Conservation (phyloP, 2,797 vertebrate species). For the Lithobates sylvaticus region DNA sequence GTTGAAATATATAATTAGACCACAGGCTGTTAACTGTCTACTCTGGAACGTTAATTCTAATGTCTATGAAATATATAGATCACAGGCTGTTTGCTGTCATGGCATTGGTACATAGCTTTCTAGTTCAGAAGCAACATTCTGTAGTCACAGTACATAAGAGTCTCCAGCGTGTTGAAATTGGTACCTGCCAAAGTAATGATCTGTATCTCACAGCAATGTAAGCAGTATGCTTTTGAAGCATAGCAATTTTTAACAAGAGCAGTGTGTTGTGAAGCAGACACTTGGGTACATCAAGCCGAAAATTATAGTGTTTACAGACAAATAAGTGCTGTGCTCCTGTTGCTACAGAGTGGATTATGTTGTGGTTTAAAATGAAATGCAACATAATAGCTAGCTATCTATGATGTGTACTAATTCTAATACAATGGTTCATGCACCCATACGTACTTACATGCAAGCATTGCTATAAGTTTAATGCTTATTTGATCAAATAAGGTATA, state of each 20-base stretch:
- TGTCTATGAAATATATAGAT: too few relatives aligned
- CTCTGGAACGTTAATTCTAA: too few relatives aligned
- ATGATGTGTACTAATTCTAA: background rate
- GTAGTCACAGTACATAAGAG: conserved; percentile 12
- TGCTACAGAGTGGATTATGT: conserved; percentile 22
- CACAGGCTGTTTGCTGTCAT: background rate
- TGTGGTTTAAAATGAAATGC: conserved; percentile 3
- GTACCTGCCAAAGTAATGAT: conserved; percentile 27
- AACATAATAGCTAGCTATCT: conserved; percentile 15
- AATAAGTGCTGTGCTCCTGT: conserved; percentile 26
- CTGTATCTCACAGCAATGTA: conserved; percentile 12
- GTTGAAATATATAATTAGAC: too few relatives aligned
- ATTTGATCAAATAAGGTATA: background rate
- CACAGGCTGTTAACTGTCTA: too few relatives aligned
- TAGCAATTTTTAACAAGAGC: conserved; percentile 27
- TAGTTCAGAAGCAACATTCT: conserved; percentile 13
- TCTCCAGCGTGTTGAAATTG: conserved; percentile 24
- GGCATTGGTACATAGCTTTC: background rate
- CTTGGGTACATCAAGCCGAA: conserved; percentile 25
- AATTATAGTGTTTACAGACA: conserved; percentile 45
- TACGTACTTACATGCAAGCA: background rate
- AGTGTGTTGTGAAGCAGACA: conserved; percentile 41
- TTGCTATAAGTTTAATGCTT: background rate
- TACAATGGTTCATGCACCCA: too few relatives aligned
- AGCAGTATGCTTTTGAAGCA: conserved; percentile 19